A percentile compares a stretch with the other conserved stretches of the same genome.
Conservation (phyloP, 2,888 invertebrate species). For the Coelopa pilipes region DNA sequence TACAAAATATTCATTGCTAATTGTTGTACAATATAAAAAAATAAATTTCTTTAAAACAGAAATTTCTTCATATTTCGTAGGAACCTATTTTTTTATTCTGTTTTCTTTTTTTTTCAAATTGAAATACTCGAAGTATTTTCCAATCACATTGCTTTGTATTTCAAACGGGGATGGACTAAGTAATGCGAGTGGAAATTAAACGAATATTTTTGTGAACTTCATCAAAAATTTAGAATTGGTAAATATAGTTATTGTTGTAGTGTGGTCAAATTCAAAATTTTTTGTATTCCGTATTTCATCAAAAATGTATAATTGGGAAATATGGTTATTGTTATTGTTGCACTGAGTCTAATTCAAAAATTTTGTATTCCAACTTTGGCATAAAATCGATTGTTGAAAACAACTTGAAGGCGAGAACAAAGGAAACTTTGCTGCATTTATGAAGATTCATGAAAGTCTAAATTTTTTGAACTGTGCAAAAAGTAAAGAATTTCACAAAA, state of each 20-base stretch:
- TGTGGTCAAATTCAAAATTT: not conserved
- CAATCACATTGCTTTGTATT: too few relatives aligned
- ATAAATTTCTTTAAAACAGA: constrained; percentile 23
- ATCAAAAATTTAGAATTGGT: too few relatives aligned
- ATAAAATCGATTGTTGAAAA: not conserved
- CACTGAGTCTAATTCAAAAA: not conserved
- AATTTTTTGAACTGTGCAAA: not conserved
- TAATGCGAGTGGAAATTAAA: constrained; percentile 21
- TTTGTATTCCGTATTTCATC: not conserved
- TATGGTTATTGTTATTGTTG: too few relatives aligned
- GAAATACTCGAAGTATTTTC: not conserved
- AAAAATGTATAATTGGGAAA: too few relatives aligned
- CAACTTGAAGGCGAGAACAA: not conserved
- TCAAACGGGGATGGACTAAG: not conserved
- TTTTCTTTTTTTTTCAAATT: not conserved
- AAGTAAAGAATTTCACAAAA: constrained; percentile 22
- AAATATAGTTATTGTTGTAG: too few relatives aligned
- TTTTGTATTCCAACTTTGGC: not conserved
- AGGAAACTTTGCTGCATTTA: not conserved
- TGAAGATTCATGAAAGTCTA: constrained; percentile 17
- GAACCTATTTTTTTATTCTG: not conserved
- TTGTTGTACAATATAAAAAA: constrained; percentile 3
- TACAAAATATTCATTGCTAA: not conserved
- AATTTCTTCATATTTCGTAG: constrained; percentile 7
- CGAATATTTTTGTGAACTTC: not conserved